These are phyloP conservation scores for Conistra vaccinii DNA, from an alignment of 2,888 invertebrate species.

Conservation along the genomic window DNA sequence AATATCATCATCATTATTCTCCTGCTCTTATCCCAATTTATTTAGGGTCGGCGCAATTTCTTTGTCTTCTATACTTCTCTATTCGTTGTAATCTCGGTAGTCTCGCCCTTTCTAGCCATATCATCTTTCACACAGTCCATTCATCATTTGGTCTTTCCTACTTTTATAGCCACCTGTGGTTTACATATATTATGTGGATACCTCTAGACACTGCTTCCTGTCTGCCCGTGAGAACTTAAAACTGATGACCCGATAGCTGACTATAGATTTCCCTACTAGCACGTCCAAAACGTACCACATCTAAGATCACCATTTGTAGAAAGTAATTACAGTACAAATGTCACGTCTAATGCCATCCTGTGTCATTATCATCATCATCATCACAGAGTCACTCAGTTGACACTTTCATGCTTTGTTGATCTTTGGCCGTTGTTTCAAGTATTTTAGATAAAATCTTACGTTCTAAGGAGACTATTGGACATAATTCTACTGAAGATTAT, in stretches of 20 bases:
- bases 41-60: not conserved
- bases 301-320: constrained; percentile 45
- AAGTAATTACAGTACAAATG: constrained; percentile 54
- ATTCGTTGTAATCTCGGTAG: not conserved
- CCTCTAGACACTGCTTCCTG: not conserved
- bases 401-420: constrained; percentile 64
- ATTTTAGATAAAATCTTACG: constrained; percentile 47
- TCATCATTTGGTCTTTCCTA: not conserved
- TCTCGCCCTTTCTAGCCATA: not conserved
- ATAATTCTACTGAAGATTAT: not conserved
- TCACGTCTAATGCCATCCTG: constrained; percentile 46
- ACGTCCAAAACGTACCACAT: constrained; percentile 33
- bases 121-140: not conserved
- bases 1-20: not conserved
- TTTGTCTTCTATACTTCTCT: not conserved
- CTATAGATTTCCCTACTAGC: not conserved
- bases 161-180: not conserved
- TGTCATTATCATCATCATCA: constrained; percentile 61
- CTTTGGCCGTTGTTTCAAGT: constrained; percentile 35
- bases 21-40: not conserved
- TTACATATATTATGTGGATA: not conserved
- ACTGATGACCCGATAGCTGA: not conserved
- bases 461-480: not conserved
- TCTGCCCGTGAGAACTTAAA: not conserved
- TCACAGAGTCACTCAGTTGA: constrained; percentile 55